Evolutionary conservation across 1,140 invertebrate species (phyloP), one percentile per base, ranked within the genome.

Genomic region (Drosophila repletoides): DNA sequence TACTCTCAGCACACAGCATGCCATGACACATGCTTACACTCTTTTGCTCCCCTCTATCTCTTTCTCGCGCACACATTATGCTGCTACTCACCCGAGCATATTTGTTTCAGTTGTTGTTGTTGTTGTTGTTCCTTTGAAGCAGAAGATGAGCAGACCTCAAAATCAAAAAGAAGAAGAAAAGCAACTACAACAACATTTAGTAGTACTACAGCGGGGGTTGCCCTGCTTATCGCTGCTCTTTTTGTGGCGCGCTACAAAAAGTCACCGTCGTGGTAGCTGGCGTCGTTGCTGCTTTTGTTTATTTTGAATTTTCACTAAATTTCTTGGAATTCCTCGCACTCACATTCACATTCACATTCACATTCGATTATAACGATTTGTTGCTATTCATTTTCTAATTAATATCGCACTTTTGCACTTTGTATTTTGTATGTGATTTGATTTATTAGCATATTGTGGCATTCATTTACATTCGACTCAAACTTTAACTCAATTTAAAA

Each of bases 381-480:
- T 49, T 55, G 29, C 38, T 48, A 17, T 58, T 48, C 7, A 60
- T 52, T 65, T 66, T 72, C 46, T 58, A 63, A 64, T 48, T 53
- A 51, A 64, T 56, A 64, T 34, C 9, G n/a, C 22, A 71, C 43
- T 58, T 81, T 81, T 81, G 76, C 72, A 76, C 67, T 80, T 80
- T 76, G 66, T 67, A 59, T 80, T 74, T 69, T 49, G 51, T 40
- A 43, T 83, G n/a, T n/a, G n/a, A 68, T 83, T 48, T 60, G 60
- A 52, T 68, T 69, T 74, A 79, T 86, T 83, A 65, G 69, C 77
- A 81, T 83, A 73, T 84, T 76, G 80, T 86, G 80, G 56, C 65
- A 84, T 86, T 75, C 52, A 56, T 72, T 72, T 75, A 36, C 67
- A 52, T 61, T 71, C 22, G 10, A 41, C 63, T 58, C 34, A 58